Conservation (phyloP, 35 echinoderm and acorn worm species). For the Lytechinus pictus region DNA sequence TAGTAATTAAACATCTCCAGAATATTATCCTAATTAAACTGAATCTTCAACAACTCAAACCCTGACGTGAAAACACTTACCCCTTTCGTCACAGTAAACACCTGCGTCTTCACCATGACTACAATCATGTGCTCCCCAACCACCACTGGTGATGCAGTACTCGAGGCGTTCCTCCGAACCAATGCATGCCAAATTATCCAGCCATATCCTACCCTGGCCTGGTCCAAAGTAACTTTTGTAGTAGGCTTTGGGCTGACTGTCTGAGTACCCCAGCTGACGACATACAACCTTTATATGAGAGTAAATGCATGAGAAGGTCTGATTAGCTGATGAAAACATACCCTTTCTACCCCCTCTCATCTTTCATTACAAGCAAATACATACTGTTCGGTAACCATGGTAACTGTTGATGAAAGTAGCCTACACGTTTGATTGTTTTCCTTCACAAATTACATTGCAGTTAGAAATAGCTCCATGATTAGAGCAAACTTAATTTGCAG, state of each 20-base stretch:
- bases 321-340: too few relatives aligned
- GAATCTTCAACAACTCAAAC: not conserved
- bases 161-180: slow-evolving; percentile 36
- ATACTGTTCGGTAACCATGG: too few relatives aligned
- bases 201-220: slow-evolving; percentile 33
- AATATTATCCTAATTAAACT: not conserved
- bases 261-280: not conserved
- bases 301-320: too few relatives aligned
- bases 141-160: slow-evolving; percentile 29
- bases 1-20: not conserved
- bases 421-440: too few relatives aligned
- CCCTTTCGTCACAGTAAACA: slow-evolving; percentile 47
- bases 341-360: too few relatives aligned
- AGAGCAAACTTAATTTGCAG: too few relatives aligned
- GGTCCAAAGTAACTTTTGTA: not conserved
- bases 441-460: too few relatives aligned
- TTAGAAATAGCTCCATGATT: too few relatives aligned
- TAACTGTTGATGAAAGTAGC: too few relatives aligned
- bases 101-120: slow-evolving; percentile 56
- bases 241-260: slow-evolving; percentile 31
- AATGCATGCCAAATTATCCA: slow-evolving; percentile 51
- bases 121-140: slow-evolving; percentile 49
- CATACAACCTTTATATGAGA: slow-evolving; percentile 1
- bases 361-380: too few relatives aligned
- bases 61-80: not conserved